phyloP scores from a whole-genome alignment of 2,113 vertebrate genomes.

The Sisor rabdophorus region DNA sequence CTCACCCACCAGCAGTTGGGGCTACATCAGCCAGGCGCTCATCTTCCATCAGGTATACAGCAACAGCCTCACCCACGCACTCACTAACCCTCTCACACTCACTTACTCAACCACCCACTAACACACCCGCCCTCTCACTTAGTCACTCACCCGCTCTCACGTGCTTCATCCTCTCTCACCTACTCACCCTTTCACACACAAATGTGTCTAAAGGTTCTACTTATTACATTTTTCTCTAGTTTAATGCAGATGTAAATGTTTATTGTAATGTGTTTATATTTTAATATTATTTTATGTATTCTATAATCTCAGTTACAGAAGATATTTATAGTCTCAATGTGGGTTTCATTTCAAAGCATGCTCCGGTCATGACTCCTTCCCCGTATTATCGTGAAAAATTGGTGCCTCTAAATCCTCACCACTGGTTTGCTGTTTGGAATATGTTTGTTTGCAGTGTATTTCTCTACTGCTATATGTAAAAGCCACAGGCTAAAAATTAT shows the following conservation, averaged over 20 bases:
- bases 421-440: too few species aligned
- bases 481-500: not conserved
- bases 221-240: not conserved
- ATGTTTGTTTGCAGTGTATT: not conserved
- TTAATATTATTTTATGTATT: too few species aligned
- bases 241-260: not conserved
- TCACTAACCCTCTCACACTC: slow-evolving; percentile 12
- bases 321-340: too few species aligned
- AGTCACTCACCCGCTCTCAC: not conserved
- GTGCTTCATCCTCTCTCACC: slow-evolving; percentile 5
- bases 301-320: too few species aligned
- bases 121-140: not conserved
- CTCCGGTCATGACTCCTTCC: too few species aligned
- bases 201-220: slow-evolving; percentile 27
- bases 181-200: slow-evolving; percentile 20
- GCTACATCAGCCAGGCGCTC: slow-evolving; percentile 86
- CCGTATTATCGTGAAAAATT: too few species aligned
- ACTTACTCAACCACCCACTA: slow-evolving; percentile 1
- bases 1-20: slow-evolving; percentile 85
- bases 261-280: too few species aligned
- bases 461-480: not conserved
- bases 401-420: too few species aligned
- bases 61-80: not conserved
- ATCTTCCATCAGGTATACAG: slow-evolving; percentile 80
- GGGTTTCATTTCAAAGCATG: too few species aligned